These are phyloP conservation scores for Heteractis magnifica DNA, from an alignment of 92 coral and sea anemone genomes.

Conservation along the genomic window DNA sequence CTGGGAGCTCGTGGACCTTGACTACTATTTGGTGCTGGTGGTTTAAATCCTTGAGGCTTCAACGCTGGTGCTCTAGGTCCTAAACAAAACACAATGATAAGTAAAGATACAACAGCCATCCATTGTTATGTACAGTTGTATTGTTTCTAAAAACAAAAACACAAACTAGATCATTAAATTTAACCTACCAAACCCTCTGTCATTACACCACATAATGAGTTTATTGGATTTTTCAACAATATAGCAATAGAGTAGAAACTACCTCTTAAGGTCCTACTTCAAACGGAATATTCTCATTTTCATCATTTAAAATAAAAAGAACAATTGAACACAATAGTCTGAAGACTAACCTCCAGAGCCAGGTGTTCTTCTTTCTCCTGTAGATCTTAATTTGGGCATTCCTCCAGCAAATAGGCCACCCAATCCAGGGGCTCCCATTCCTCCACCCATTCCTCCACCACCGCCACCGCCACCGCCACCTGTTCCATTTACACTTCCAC, in stretches of 20 bases:
- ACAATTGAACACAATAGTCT: not conserved
- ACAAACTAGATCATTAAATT: too few relatives aligned
- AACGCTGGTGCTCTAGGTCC: conserved; percentile 67
- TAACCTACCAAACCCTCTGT: not conserved
- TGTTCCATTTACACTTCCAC: conserved; percentile 47
- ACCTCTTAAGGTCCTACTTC: too few relatives aligned
- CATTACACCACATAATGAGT: not conserved
- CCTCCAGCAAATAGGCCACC: conserved; percentile 99
- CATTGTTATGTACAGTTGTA: not conserved
- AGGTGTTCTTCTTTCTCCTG: conserved; percentile 72
- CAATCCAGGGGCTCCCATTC: conserved; percentile 41
- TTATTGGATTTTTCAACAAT: too few relatives aligned
- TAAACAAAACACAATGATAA: not conserved
- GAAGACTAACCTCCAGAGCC: conserved; percentile 66
- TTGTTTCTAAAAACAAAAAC: not conserved
- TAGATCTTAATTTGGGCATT: conserved; percentile 87
- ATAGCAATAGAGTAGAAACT: too few relatives aligned
- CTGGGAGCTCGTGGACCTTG: not conserved
- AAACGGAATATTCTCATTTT: too few relatives aligned
- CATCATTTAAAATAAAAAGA: too few relatives aligned
- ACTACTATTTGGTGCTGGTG: conserved; percentile 55
- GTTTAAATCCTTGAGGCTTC: conserved; percentile 84
- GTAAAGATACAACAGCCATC: not conserved
- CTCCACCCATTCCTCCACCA: conserved; percentile 48
- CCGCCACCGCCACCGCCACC: conserved; percentile 64